Evolutionary conservation across 1,140 invertebrate species (phyloP), one percentile per base, ranked within the genome.

Genomic region (Drosophila tsacasi): DNA sequence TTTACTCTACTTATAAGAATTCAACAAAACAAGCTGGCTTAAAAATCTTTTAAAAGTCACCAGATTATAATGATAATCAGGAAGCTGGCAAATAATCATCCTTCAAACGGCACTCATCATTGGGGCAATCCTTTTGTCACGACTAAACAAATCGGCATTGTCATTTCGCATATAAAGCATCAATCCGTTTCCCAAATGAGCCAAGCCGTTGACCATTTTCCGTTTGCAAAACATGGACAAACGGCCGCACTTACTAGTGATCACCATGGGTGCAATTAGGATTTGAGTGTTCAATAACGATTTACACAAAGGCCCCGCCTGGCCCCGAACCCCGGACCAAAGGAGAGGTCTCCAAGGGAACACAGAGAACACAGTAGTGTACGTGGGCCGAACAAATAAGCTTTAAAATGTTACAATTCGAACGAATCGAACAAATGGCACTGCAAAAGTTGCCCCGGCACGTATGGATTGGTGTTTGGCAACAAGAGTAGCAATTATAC

Each of bases 271-370:
- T 87, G 81, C 84, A 87, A 81, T 89, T 90, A 73, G 50, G 79
- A 83, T 86, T 89, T 79, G 75, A 80, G 85, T 83, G 83, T 89
- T 84, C 84, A 89, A 89, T 89, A 84, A 89, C 78, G 85, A 90
- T 89, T 89, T 81, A 78, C 77, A 81, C 66, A 84, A 87, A 72
- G 44, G 67, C 67, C 66, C 9, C 17, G 25, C 17, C 25, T 19
- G 49, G 17, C 17, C 25, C 32, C 32, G 32, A 35, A 13, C 3
- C 32, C 32, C 32, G 10, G 12, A 35, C 10, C 32, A 9, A 5
- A 12, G 10, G 35, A 35, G 46, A 25, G 44, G 69, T 60, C 62
- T 57, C 71, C 39, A 50, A 37, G 73, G 61, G 52, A 57, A 58
- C 37, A 13, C 42, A 23, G 30, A 39, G 7, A 35, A 35, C 27